Conservation (phyloP, 2,113 vertebrate genomes). For the Mus spicilegus region DNA sequence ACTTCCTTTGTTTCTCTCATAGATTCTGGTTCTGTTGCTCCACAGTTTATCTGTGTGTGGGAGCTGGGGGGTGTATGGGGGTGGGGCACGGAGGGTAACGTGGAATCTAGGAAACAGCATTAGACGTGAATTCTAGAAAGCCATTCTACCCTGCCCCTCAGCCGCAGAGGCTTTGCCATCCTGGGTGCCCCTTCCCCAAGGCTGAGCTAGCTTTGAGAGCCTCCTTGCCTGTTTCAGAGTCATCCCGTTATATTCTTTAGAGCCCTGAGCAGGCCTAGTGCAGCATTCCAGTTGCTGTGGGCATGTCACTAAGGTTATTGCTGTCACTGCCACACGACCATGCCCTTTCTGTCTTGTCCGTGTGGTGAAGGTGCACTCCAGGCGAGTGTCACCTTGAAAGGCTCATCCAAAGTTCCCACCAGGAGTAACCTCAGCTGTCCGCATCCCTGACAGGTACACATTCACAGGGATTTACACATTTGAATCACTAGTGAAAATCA, state of each 20-base stretch:
- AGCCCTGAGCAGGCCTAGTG: background rate
- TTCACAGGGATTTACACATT: constrained; percentile 99
- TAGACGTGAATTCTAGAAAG: background rate
- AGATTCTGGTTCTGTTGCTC: background rate
- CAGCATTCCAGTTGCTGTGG: background rate
- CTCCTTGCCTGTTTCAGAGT: background rate
- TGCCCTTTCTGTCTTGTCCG: background rate
- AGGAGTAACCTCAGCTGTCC: constrained; percentile 4
- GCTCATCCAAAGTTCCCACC: background rate
- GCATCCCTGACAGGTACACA: constrained; percentile 91
- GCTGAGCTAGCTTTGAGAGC: background rate
- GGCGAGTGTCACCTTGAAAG: background rate
- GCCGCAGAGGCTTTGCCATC: background rate
- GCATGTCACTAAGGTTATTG: background rate
- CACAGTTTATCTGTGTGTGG: background rate
- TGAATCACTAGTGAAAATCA: constrained; percentile 98
- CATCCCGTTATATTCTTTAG: background rate
- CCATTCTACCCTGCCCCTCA: background rate
- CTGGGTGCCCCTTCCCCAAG: background rate
- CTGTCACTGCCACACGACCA: background rate
- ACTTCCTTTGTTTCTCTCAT: background rate
- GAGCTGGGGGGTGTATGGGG: background rate
- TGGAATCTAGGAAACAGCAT: background rate
- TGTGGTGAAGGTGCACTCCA: background rate
- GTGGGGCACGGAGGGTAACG: background rate